Percentiles rank a stretch among this genome's conserved stretches.
These are phyloP conservation scores for Scrobipalpa atriplicella DNA, from an alignment of 2,888 invertebrate species.

Conservation along the genomic window DNA sequence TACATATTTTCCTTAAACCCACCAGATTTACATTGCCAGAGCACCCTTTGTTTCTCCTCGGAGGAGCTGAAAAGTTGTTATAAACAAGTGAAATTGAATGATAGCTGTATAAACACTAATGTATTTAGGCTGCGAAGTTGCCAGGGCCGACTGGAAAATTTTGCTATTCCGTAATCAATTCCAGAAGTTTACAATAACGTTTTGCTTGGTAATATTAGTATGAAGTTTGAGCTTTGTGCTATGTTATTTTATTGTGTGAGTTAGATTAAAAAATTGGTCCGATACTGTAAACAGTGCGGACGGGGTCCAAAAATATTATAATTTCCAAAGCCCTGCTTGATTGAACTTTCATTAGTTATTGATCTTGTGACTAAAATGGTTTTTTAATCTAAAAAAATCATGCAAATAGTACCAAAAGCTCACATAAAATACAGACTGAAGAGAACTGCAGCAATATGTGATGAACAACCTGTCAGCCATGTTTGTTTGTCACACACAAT, in stretches of 20 bases:
- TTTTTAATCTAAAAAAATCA: too few species aligned
- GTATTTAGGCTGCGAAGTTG: neutral
- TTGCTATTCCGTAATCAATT: neutral
- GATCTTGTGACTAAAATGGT: too few species aligned
- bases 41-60: neutral
- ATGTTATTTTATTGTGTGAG: neutral
- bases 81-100: slow-evolving; percentile 1
- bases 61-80: neutral
- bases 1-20: neutral
- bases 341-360: too few species aligned
- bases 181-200: neutral
- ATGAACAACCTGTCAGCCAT: neutral
- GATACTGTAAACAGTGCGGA: too few species aligned
- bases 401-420: too few species aligned
- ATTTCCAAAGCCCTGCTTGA: too few species aligned
- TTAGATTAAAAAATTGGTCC: neutral
- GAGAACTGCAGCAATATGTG: neutral
- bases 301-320: too few species aligned
- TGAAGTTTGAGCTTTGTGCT: neutral
- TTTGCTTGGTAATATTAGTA: neutral
- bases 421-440: too few species aligned
- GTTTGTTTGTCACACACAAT: neutral
- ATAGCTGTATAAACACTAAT: neutral
- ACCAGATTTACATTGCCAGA: neutral
- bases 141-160: neutral